These are phyloP conservation scores for Sminthurinus signatus DNA, from an alignment of 1,140 invertebrate species.

Conservation along the genomic window DNA sequence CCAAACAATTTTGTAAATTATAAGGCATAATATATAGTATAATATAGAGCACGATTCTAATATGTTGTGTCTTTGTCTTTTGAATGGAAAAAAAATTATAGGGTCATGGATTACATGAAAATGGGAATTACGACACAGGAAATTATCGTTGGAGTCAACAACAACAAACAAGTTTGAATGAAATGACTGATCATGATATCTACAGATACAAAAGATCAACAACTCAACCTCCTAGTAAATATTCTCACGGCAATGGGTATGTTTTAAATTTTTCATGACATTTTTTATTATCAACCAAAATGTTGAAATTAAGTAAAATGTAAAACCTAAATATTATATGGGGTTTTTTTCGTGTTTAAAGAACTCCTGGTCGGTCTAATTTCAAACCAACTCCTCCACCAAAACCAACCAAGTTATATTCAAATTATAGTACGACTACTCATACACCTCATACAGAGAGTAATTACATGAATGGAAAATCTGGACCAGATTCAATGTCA, in stretches of 20 bases:
- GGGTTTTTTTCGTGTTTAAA: too few species aligned
- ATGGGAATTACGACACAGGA: slow-evolving; percentile 6
- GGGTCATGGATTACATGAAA: slow-evolving; percentile 2
- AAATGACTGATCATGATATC: slow-evolving; percentile 6
- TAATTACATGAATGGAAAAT: slow-evolving; percentile 16
- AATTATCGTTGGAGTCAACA: slow-evolving; percentile 12
- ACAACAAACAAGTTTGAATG: not conserved
- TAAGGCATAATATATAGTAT: too few species aligned
- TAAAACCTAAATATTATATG: too few species aligned
- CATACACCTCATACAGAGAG: not conserved
- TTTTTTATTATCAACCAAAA: too few species aligned
- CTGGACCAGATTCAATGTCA: slow-evolving; percentile 2
- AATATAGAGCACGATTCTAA: too few species aligned
- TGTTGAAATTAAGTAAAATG: too few species aligned
- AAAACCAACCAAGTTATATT: slow-evolving; percentile 67
- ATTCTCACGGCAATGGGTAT: slow-evolving; percentile 18
- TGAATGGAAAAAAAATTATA: too few species aligned
- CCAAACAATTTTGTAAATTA: too few species aligned
- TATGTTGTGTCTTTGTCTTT: too few species aligned
- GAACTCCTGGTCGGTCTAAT: too few species aligned
- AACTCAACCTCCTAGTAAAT: not conserved
- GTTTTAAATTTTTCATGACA: too few species aligned
- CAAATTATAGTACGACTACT: not conserved
- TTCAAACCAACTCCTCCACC: slow-evolving; percentile 85
- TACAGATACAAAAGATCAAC: slow-evolving; percentile 11